Evolutionary conservation across 2,888 invertebrate species (phyloP).

Genomic region (Elgonia sp.): DNA sequence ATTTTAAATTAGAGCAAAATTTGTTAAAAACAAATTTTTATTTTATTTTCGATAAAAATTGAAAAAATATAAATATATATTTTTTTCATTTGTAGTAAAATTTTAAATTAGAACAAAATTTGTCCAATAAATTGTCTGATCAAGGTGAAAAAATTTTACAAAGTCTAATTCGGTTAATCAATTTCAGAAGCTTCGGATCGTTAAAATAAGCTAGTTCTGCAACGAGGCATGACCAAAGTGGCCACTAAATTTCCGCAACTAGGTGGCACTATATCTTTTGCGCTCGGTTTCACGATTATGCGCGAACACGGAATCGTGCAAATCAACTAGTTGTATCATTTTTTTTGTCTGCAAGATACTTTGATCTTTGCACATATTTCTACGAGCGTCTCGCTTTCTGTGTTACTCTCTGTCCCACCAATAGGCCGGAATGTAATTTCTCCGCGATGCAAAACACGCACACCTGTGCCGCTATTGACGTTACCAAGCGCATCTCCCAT

Average conservation of each 20-base stretch:
- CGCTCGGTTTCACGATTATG: slow-evolving; percentile 18
- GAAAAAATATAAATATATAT: too few species aligned
- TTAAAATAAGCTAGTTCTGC: slow-evolving; percentile 53
- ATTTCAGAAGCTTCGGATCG: slow-evolving; percentile 14
- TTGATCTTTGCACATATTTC: not conserved
- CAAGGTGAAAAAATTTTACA: not conserved
- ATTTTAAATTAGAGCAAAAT: too few species aligned
- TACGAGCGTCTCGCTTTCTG: not conserved
- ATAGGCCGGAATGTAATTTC: slow-evolving; percentile 45
- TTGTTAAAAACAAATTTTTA: too few species aligned
- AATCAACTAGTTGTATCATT: slow-evolving; percentile 48
- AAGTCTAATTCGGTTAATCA: not conserved
- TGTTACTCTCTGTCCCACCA: slow-evolving; percentile 11
- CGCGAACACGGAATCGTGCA: slow-evolving; percentile 26
- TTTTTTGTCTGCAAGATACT: slow-evolving; percentile 49
- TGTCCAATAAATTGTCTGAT: too few species aligned
- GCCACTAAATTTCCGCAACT: slow-evolving; percentile 69
- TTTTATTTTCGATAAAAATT: too few species aligned
- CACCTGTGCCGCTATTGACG: slow-evolving; percentile 66
- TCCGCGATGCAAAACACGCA: slow-evolving; percentile 52
- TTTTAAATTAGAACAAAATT: too few species aligned
- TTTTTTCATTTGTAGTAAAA: too few species aligned
- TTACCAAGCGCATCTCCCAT: slow-evolving; percentile 54
- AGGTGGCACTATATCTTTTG: slow-evolving; percentile 58
- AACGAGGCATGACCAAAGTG: slow-evolving; percentile 56